phyloP scores from a whole-genome alignment of 2,113 vertebrate genomes.

The Tragelaphus scriptus region DNA sequence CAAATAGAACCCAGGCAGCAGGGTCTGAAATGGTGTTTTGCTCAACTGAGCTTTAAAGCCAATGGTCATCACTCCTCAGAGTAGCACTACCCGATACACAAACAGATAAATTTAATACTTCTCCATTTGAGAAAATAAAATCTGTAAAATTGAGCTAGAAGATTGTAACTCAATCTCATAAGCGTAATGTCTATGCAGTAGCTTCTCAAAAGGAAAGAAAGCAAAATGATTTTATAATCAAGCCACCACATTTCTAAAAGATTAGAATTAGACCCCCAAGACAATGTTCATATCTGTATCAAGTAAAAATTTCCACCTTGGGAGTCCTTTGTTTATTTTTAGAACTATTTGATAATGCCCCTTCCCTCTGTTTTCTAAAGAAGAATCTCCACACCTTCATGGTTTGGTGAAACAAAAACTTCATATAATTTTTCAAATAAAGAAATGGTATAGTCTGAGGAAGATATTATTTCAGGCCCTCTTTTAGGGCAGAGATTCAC shows the following conservation, averaged over 20 bases:
- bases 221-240: background rate
- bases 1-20: background rate
- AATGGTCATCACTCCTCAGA: background rate
- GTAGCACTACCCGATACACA: background rate
- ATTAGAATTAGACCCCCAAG: background rate
- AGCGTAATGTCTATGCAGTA: background rate
- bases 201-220: background rate
- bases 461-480: background rate
- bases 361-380: background rate
- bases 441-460: background rate
- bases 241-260: background rate
- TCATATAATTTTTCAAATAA: background rate
- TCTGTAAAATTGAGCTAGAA: background rate
- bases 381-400: background rate
- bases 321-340: background rate
- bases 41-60: background rate
- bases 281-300: background rate
- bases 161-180: rapidly evolving
- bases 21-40: background rate
- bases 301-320: background rate
- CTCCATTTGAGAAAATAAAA: background rate
- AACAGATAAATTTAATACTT: background rate
- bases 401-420: background rate
- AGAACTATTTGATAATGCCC: background rate
- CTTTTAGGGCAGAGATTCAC: background rate